A percentile compares a stretch with the other conserved stretches of the same genome.
phyloP scores from a whole-genome alignment of 2,888 invertebrate species.

The Epinotia nisella region DNA sequence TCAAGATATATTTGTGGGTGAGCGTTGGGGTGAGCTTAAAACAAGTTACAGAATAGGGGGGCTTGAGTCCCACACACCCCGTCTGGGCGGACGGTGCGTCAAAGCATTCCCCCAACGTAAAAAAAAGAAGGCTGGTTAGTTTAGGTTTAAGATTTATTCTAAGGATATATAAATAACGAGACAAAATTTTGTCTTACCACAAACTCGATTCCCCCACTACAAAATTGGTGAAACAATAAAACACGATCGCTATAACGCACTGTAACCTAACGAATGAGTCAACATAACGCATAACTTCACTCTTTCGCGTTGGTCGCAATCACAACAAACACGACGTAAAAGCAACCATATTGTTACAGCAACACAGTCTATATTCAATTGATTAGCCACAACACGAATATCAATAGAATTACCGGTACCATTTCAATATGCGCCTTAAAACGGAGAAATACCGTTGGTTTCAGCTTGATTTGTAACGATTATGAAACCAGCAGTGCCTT shows the following conservation, averaged over 20 bases:
- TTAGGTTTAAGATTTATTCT: too few species aligned
- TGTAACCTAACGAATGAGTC: constrained; percentile 42
- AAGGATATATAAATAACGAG: too few species aligned
- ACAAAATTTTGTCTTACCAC: constrained; percentile 16
- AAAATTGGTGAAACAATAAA: not conserved
- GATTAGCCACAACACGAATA: not conserved
- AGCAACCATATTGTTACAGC: not conserved
- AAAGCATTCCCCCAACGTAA: too few species aligned
- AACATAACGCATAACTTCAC: constrained; percentile 37
- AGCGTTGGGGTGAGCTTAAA: too few species aligned
- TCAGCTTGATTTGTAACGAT: not conserved
- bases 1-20: too few species aligned
- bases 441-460: not conserved
- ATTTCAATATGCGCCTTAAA: constrained; percentile 11
- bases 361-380: not conserved
- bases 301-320: constrained; percentile 12
- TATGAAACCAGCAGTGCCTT: not conserved
- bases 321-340: not conserved
- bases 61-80: too few species aligned
- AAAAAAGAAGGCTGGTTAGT: too few species aligned
- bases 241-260: constrained; percentile 19
- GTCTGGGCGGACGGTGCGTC: too few species aligned
- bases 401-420: not conserved
- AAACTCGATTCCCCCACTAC: not conserved
- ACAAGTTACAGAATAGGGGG: too few species aligned